Conservation (phyloP, 2,888 invertebrate genomes). For the Andrena trimmerana region DNA sequence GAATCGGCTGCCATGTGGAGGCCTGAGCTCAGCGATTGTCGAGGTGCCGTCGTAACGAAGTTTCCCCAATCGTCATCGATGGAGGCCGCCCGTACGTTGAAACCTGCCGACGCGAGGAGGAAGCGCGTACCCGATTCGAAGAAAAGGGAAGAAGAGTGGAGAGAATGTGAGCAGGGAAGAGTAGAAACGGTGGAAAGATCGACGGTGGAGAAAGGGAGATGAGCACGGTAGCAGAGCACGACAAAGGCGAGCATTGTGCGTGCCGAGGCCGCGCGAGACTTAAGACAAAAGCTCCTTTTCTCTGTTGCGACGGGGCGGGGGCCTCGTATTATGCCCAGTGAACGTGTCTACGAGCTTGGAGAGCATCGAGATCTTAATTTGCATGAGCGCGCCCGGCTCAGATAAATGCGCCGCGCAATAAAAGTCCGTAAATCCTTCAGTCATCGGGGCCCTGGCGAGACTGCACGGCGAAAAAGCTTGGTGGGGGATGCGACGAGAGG, state of each 20-base stretch:
- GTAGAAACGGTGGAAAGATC: not conserved
- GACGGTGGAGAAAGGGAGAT: constrained; percentile 13
- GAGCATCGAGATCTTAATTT: constrained; percentile 76
- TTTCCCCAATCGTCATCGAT: not conserved
- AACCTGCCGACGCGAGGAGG: constrained; percentile 25
- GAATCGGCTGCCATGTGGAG: no score
- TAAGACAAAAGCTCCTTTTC: constrained; percentile 75
- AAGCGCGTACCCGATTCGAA: constrained; percentile 1
- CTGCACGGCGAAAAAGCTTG: constrained; percentile 54
- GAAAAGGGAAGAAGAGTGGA: not conserved
- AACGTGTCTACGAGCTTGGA: constrained; percentile 60
- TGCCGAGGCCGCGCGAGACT: constrained; percentile 56
- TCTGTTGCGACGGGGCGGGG: constrained; percentile 27
- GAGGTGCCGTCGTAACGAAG: not conserved
- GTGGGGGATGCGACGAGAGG: constrained; percentile 30
- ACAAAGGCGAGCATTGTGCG: constrained; percentile 74
- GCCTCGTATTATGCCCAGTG: constrained; percentile 48
- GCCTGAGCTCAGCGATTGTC: no score
- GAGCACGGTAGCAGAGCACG: constrained; percentile 38
- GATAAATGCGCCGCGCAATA: constrained; percentile 78
- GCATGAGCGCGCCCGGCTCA: constrained; percentile 73
- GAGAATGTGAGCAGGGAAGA: constrained; percentile 14
- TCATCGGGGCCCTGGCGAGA: constrained; percentile 73
- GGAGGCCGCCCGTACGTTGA: constrained; percentile 22
- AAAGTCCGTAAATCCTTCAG: constrained; percentile 81